Evolutionary conservation across 1,140 invertebrate species (phyloP).

Genomic region (Micrasema minimum): DNA sequence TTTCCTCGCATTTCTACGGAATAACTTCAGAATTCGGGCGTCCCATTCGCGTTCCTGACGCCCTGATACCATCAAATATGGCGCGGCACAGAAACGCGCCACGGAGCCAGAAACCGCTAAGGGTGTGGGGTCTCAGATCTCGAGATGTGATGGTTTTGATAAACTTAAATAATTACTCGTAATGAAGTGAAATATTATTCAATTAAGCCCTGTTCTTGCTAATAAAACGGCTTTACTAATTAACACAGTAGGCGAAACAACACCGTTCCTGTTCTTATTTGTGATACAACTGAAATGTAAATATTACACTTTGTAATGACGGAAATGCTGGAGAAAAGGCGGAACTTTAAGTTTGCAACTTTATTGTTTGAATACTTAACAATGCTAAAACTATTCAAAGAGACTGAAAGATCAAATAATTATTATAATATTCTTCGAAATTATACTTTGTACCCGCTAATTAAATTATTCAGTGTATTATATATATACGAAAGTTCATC

Average conservation of each 20-base stretch:
- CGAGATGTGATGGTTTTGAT: conserved; percentile 40
- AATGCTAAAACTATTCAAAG: conserved; percentile 2
- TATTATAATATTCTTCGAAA: no score
- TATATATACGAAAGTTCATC: no score
- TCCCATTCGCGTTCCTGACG: conserved; percentile 35
- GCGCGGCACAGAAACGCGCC: conserved; percentile 18
- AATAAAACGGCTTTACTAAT: conserved; percentile 39
- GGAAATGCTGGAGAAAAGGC: conserved; percentile 18
- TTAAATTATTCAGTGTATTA: no score
- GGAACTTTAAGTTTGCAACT: conserved; percentile 14
- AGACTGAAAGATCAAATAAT: no score
- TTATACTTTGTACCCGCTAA: no score
- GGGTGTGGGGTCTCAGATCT: conserved; percentile 35
- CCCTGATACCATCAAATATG: conserved; percentile 38
- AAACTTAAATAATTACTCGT: conserved; percentile 39
- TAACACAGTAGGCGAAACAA: conserved; percentile 35
- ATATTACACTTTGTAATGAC: conserved; percentile 25
- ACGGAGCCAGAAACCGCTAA: conserved; percentile 12
- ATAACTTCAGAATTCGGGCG: conserved; percentile 32
- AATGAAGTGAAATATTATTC: conserved; percentile 38
- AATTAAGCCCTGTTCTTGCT: conserved; percentile 24
- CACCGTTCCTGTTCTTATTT: conserved; percentile 35
- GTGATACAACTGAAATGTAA: conserved; percentile 24
- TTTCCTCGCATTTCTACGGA: conserved; percentile 34
- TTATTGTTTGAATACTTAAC: conserved; percentile 13